These are phyloP conservation scores for Leucoma salicis DNA, from an alignment of 2,888 invertebrate species.

Conservation along the genomic window DNA sequence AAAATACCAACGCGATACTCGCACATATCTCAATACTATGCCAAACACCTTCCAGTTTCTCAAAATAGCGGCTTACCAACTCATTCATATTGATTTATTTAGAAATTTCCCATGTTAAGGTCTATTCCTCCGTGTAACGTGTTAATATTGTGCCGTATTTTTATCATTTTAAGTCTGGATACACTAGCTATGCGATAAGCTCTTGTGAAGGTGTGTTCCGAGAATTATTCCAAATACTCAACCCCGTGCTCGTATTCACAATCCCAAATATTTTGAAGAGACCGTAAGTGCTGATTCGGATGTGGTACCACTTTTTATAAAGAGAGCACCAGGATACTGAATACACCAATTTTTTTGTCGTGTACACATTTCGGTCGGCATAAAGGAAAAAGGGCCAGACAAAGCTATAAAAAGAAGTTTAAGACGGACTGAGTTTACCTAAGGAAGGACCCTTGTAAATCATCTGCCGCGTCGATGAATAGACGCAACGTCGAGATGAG, in stretches of 20 bases:
- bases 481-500: conserved; percentile 64
- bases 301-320: conserved; percentile 76
- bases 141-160: conserved; percentile 36
- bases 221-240: conserved; percentile 64
- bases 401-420: conserved; percentile 78
- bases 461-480: conserved; percentile 75
- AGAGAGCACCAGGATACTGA: conserved; percentile 79
- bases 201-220: conserved; percentile 56
- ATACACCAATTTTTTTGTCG: conserved; percentile 71
- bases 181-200: conserved; percentile 36
- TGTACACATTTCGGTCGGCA: conserved; percentile 73
- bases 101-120: conserved; percentile 40
- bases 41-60: conserved; percentile 81
- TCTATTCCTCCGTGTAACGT: conserved; percentile 23
- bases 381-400: conserved; percentile 74
- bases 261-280: conserved; percentile 80
- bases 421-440: conserved; percentile 77
- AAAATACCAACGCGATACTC: conserved; percentile 80
- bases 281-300: conserved; percentile 80
- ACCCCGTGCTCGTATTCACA: conserved; percentile 63
- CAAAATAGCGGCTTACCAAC: conserved; percentile 70
- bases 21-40: conserved; percentile 81
- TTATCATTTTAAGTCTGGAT: conserved; percentile 23
- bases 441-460: conserved; percentile 82
- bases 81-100: conserved; percentile 73